Evolutionary conservation across 1,140 invertebrate species (phyloP).

Genomic region (Drosophila athabasca): DNA sequence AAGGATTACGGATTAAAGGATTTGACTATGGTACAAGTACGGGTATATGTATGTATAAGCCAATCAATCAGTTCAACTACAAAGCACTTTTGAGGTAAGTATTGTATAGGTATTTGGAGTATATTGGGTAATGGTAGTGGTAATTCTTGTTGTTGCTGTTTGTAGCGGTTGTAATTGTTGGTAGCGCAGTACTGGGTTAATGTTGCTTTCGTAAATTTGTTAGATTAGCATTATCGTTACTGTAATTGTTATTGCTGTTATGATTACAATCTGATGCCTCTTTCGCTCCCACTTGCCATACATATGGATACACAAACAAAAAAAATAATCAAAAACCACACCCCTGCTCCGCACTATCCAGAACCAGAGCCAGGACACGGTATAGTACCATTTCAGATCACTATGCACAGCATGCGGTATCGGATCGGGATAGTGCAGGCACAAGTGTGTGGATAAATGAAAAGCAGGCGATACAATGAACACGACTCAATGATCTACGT

Average conservation of each 20-base stretch:
- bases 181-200: conserved; percentile 28
- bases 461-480: conserved; percentile 53
- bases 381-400: too few species aligned
- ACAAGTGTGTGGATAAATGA: conserved; percentile 21
- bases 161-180: conserved; percentile 24
- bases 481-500: conserved; percentile 40
- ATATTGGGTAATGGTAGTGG: neutral
- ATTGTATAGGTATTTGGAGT: conserved; percentile 45
- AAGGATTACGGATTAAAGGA: conserved; percentile 20
- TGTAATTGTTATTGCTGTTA: conserved; percentile 53
- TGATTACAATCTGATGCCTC: conserved; percentile 83
- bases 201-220: conserved; percentile 32
- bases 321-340: conserved; percentile 4
- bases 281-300: conserved; percentile 83
- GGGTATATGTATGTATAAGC: conserved; percentile 41
- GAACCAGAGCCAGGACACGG: neutral
- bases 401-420: too few species aligned
- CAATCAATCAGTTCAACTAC: conserved; percentile 78
- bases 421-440: neutral
- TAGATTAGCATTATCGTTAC: conserved; percentile 43
- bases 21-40: neutral
- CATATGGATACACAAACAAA: conserved; percentile 76
- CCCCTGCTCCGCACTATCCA: conserved; percentile 1
- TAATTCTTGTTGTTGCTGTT: conserved; percentile 36
- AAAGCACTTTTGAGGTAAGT: conserved; percentile 57